A percentile compares a stretch with the other conserved stretches of the same genome.
Conservation (phyloP, 2,888 invertebrate genomes). For the Coleophora flavipennella region DNA sequence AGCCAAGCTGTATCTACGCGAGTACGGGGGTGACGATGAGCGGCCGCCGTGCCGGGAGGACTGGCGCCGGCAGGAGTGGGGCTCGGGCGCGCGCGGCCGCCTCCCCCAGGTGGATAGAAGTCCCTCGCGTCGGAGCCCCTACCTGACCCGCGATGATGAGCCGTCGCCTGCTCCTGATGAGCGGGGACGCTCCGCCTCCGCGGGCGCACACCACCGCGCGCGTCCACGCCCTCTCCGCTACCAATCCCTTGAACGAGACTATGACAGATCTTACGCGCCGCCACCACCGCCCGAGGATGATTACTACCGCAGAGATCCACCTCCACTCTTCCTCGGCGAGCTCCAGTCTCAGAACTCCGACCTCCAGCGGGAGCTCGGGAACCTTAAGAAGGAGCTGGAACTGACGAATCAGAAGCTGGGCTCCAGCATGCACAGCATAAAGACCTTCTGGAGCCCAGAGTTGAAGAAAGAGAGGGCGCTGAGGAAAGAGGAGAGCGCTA, state of each 20-base stretch:
- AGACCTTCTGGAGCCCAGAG: conserved; percentile 99
- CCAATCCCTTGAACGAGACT: conserved; percentile 84
- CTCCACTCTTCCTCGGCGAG: conserved; percentile 84
- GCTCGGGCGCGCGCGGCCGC: conserved; percentile 70
- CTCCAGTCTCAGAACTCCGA: conserved; percentile 95
- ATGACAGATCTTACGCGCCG: conserved; percentile 90
- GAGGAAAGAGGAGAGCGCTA: conserved; percentile 97
- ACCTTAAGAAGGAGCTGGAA: conserved; percentile 94
- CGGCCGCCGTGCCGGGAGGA: conserved; percentile 67
- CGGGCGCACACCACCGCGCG: conserved; percentile 82
- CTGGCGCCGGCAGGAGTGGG: conserved; percentile 66
- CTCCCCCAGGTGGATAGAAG: conserved; percentile 92
- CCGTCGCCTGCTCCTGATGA: conserved; percentile 86
- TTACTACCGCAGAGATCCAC: conserved; percentile 71
- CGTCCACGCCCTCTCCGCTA: conserved; percentile 83
- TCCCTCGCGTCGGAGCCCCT: conserved; percentile 87
- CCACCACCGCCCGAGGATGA: conserved; percentile 83
- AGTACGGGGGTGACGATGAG: conserved; percentile 71
- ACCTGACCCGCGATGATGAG: conserved; percentile 85
- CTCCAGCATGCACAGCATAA: conserved; percentile 99
- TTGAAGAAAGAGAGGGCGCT: conserved; percentile 97
- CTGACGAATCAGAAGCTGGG: conserved; percentile 97
- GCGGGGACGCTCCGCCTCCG: conserved; percentile 82
- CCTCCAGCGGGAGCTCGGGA: conserved; percentile 90
- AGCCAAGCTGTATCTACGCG: conserved; percentile 72